A percentile compares a stretch with the other conserved stretches of the same genome.
Evolutionary conservation across 2,888 invertebrate genomes (phyloP).

Genomic region (Tinea semifulvella): DNA sequence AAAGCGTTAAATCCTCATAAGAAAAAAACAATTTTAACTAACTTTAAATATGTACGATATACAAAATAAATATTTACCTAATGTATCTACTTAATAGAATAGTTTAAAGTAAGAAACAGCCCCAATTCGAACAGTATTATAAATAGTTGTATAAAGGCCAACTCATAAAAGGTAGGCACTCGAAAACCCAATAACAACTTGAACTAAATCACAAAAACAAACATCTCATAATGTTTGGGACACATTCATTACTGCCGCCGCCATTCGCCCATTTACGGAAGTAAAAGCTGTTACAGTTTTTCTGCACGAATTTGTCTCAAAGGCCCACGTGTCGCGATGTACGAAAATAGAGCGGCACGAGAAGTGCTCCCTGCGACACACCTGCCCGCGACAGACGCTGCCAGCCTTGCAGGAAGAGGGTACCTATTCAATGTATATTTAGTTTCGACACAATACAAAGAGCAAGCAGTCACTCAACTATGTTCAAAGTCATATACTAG

Average conservation of each 20-base stretch:
- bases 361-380: conserved; percentile 40
- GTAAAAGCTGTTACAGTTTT: conserved; percentile 52
- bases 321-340: conserved; percentile 56
- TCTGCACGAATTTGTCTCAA: conserved; percentile 35
- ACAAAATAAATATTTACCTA: too few relatives aligned
- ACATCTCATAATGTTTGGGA: conserved; percentile 19
- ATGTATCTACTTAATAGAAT: too few relatives aligned
- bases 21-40: too few relatives aligned
- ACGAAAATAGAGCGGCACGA: conserved; percentile 53
- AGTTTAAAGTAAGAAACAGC: too few relatives aligned
- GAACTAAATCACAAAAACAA: conserved; percentile 15
- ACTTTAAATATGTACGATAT: too few relatives aligned
- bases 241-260: conserved; percentile 9
- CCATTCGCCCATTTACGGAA: conserved; percentile 38
- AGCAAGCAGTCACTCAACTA: too few relatives aligned
- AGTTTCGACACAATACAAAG: too few relatives aligned
- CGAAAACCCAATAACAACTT: conserved; percentile 6
- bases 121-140: too few relatives aligned
- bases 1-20: too few relatives aligned
- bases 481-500: too few relatives aligned
- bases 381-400: conserved; percentile 2
- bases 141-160: too few relatives aligned
- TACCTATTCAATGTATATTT: conserved; percentile 62
- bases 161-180: not conserved
- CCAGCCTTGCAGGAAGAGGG: conserved; percentile 53